Percentiles rank a stretch among this genome's conserved stretches.
These are phyloP conservation scores for Chiroxiphia lanceolata DNA, from an alignment of 2,797 vertebrate species.

Conservation along the genomic window DNA sequence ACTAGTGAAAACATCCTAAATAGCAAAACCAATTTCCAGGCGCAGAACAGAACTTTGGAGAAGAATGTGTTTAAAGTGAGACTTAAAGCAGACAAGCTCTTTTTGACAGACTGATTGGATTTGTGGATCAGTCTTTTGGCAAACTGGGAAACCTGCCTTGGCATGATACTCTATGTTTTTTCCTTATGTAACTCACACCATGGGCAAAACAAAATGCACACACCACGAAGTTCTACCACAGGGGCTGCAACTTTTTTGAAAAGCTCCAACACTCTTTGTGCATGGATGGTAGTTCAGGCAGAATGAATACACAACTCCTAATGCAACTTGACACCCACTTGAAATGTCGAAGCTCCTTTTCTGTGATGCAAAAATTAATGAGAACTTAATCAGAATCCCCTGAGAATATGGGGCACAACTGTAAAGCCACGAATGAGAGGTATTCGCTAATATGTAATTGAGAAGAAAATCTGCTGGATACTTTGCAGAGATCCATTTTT, in stretches of 20 bases:
- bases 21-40: neutral
- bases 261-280: neutral
- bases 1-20: neutral
- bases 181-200: neutral
- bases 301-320: neutral
- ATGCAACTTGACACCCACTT: slow-evolving; percentile 3
- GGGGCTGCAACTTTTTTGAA: neutral
- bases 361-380: neutral
- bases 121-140: neutral
- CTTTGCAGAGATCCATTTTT: neutral
- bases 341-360: slow-evolving; percentile 2
- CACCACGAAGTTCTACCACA: neutral
- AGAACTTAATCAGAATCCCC: neutral
- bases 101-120: neutral
- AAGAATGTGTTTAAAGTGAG: neutral
- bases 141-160: neutral
- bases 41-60: neutral
- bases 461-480: neutral
- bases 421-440: neutral
- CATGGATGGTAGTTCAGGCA: neutral
- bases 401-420: neutral
- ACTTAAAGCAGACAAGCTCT: neutral
- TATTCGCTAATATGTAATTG: neutral
- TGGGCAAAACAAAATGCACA: neutral
- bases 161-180: neutral